These are phyloP conservation scores for Sebastes jordani DNA, from an alignment of 2,797 vertebrate genomes.

Conservation along the genomic window DNA sequence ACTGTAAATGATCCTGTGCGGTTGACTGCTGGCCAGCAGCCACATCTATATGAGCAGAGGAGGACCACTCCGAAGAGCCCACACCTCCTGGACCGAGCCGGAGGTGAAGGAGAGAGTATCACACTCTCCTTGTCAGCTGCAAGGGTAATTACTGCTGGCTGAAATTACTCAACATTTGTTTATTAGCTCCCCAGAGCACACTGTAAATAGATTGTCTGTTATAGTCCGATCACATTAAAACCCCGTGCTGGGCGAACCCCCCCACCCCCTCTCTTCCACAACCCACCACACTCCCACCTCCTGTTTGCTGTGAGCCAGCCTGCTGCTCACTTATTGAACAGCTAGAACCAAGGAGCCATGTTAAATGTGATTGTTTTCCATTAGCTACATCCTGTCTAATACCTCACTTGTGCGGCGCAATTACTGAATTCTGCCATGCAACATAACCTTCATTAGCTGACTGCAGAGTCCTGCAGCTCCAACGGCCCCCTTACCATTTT, in stretches of 20 bases:
- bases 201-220: constrained; percentile 99
- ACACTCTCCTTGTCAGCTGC: constrained; percentile 99
- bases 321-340: constrained; percentile 97
- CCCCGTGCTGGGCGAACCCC: constrained; percentile 86
- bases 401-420: constrained; percentile 87
- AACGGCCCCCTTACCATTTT: constrained; percentile 59
- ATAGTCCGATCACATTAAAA: constrained; percentile 99
- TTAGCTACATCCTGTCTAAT: constrained; percentile 92
- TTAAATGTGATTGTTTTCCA: constrained; percentile 98
- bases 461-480: constrained; percentile 72
- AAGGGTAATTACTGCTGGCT: constrained; percentile 99
- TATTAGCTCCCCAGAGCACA: constrained; percentile 99
- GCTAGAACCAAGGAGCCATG: constrained; percentile 90
- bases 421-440: constrained; percentile 85
- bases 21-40: constrained; percentile 93
- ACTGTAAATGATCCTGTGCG: constrained; percentile 79
- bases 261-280: neutral
- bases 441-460: constrained; percentile 85
- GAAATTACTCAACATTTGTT: constrained; percentile 99
- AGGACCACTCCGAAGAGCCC: constrained; percentile 88
- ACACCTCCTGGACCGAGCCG: constrained; percentile 94
- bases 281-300: constrained; percentile 82
- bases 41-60: constrained; percentile 92
- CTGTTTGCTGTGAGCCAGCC: constrained; percentile 92
- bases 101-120: constrained; percentile 99